Evolutionary conservation across 1,140 invertebrate genomes (phyloP).

Genomic region (Xylocopa sonorina): DNA sequence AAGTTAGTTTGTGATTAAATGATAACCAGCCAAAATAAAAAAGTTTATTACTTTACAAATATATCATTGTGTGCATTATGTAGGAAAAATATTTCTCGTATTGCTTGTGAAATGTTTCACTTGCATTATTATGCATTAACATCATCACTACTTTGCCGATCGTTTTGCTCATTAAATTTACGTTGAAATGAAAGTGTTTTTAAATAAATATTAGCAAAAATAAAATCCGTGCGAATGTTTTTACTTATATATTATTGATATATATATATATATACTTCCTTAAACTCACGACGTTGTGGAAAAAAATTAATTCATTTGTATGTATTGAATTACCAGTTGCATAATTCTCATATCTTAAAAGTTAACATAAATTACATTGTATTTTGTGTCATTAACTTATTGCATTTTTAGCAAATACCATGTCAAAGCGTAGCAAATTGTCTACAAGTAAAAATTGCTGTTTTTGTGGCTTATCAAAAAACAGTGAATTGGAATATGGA

Average conservation of each 20-base stretch:
- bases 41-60: neutral
- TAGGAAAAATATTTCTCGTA: neutral
- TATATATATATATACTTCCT: neutral
- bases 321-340: neutral
- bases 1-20: neutral
- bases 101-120: neutral
- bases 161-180: neutral
- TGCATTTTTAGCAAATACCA: neutral
- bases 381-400: neutral
- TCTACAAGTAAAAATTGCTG: conserved; percentile 69
- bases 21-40: neutral
- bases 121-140: neutral
- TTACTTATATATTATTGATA: neutral
- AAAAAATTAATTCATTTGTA: neutral
- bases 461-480: conserved; percentile 80
- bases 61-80: neutral
- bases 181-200: neutral
- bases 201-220: neutral
- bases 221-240: neutral
- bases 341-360: neutral
- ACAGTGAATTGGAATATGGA: conserved; percentile 83
- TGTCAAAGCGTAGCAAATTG: conserved; percentile 3
- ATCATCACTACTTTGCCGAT: neutral
- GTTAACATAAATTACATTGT: neutral
- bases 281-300: neutral